These are phyloP conservation scores for Metacarcinus magister DNA, from an alignment of 2,888 invertebrate species.

Conservation along the genomic window DNA sequence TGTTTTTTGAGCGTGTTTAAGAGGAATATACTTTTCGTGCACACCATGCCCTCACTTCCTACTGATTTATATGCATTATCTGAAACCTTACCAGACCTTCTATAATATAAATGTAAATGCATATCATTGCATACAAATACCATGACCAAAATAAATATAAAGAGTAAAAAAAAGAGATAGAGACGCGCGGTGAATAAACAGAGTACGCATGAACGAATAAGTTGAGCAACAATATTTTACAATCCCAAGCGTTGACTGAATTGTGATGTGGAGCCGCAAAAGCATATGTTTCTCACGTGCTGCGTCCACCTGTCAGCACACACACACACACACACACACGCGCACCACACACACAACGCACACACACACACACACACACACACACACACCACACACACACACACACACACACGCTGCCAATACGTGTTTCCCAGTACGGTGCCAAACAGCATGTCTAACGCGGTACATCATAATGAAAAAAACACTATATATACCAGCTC, in stretches of 20 bases:
- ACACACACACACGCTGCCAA: constrained; percentile 3
- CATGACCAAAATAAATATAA: background rate
- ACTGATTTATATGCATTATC: constrained; percentile 28
- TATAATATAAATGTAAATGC: constrained; percentile 37
- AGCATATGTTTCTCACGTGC: constrained; percentile 17
- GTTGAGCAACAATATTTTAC: constrained; percentile 49
- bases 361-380: too few species aligned
- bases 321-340: too few species aligned
- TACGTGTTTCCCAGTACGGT: background rate
- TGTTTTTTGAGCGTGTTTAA: too few species aligned
- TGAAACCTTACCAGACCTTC: background rate
- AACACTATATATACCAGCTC: background rate
- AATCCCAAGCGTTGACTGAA: background rate
- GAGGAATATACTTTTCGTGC: background rate
- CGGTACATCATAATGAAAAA: background rate
- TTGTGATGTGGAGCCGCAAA: background rate
- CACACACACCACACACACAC: background rate
- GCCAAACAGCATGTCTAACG: background rate
- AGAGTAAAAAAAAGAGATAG: background rate
- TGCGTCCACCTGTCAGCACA: background rate
- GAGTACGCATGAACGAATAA: background rate
- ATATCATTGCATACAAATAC: constrained; percentile 12
- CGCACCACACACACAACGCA: too few species aligned
- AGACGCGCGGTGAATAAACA: background rate
- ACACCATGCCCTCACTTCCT: background rate